Evolutionary conservation across 2,113 vertebrate species (phyloP), one percentile per base, ranked within the genome.

Genomic region (Tychaedon coryphoeus): DNA sequence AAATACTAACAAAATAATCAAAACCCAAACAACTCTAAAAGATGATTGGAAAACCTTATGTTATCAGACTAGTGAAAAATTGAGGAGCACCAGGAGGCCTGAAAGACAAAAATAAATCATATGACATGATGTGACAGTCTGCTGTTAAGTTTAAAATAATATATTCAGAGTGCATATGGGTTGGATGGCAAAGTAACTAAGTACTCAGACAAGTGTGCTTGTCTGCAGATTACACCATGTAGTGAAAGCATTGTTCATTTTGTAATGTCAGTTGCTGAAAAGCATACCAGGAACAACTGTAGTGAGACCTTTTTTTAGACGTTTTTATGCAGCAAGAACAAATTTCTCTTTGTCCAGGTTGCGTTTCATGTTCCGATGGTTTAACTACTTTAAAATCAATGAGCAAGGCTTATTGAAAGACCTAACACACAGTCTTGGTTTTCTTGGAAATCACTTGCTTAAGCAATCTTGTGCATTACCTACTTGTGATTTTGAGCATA

Each of bases 381-480:
- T 71, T 78, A 74, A 43, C 28, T 5, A 22, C 20, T 83, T 88
- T 16, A 47, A 64, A 53, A 78, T 56, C 22, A 58, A 3, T 82
- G 36, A 50, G 14, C 8, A 38, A 62, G 23, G 33, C 38, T 54
- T 76, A 62, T 54, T 86, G 40, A 82, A 90, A 43, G 14, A 22
- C 8, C 40, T 60, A 50, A 33, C 14, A 40, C 10, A 18, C 2
- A 0, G 0, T 79, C 14, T 51, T 75, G 17, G 6, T 34, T 70
- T 79, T 60, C 70, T 67, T 12, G 6, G 16, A 43, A 78, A 42
- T 86, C 36, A n/a, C 11, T 88, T 40, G 25, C n/a, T 73, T 88
- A 65, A 66, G 31, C 23, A 58, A 15, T 67, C 19, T 70, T 60
- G 4, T 42, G 15, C 23, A 14, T 58, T 77, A 89, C 15, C 42